These are phyloP conservation scores for Caenorhabditis doughertyi DNA, from an alignment of 2,888 invertebrate species.

Conservation along the genomic window DNA sequence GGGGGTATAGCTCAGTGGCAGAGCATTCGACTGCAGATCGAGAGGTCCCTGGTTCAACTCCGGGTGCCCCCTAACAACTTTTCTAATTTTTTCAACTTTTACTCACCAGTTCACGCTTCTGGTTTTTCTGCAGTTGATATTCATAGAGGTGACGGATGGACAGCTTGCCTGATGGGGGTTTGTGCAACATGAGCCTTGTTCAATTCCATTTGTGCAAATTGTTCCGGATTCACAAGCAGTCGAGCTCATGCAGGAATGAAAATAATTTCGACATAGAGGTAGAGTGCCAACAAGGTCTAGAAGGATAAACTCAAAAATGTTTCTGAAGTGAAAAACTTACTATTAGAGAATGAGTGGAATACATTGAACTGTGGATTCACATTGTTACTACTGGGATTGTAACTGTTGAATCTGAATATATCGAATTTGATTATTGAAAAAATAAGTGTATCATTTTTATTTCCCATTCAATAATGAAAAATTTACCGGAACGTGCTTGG, in stretches of 20 bases:
- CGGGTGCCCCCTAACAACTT: constrained; percentile 77
- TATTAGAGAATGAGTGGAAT: constrained; percentile 37
- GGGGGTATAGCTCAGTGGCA: constrained; percentile 62
- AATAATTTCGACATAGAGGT: constrained; percentile 70
- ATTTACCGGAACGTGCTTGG: constrained; percentile 23
- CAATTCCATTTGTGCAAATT: constrained; percentile 68
- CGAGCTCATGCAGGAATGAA: constrained; percentile 72
- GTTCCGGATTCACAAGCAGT: constrained; percentile 70
- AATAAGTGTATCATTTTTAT: neutral
- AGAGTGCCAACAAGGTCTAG: constrained; percentile 52
- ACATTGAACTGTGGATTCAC: constrained; percentile 55
- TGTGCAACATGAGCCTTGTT: constrained; percentile 71
- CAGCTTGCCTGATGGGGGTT: constrained; percentile 65
- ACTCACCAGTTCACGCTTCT: constrained; percentile 72
- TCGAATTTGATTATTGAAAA: neutral
- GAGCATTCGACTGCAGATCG: constrained; percentile 82
- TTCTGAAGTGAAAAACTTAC: neutral
- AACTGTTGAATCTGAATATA: constrained; percentile 54
- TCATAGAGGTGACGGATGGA: constrained; percentile 66
- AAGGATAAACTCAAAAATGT: neutral
- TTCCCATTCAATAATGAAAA: neutral
- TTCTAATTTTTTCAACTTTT: neutral
- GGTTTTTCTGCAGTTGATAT: constrained; percentile 71
- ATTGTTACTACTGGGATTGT: constrained; percentile 35
- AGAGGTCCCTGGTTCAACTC: constrained; percentile 81